Conservation (phyloP, 1,140 invertebrate species). For the Drosophila erecta region DNA sequence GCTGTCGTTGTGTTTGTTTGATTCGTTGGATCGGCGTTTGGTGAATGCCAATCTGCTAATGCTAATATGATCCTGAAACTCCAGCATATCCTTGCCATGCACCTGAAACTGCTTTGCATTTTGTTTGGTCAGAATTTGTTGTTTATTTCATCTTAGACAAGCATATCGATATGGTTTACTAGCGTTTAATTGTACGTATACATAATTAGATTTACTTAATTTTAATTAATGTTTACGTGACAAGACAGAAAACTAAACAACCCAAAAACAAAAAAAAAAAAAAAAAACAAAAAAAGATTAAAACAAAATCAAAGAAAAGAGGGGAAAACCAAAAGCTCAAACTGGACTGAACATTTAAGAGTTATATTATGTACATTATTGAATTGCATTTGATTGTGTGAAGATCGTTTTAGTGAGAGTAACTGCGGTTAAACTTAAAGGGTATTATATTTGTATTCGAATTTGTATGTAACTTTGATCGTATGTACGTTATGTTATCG, state of each 20-base stretch:
- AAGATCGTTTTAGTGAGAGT: slow-evolving; percentile 46
- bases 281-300: slow-evolving; percentile 12
- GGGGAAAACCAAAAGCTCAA: slow-evolving; percentile 78
- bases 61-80: slow-evolving; percentile 24
- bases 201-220: slow-evolving; percentile 73
- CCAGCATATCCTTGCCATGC: slow-evolving; percentile 47
- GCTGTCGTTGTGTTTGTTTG: slow-evolving; percentile 44
- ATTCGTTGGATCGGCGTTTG: slow-evolving; percentile 21
- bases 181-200: slow-evolving; percentile 62
- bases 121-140: slow-evolving; percentile 22
- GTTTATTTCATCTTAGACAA: slow-evolving; percentile 28
- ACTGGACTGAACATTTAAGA: slow-evolving; percentile 83
- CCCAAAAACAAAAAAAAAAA: slow-evolving; percentile 42
- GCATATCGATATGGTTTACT: slow-evolving; percentile 63
- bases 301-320: slow-evolving; percentile 48
- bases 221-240: slow-evolving; percentile 62
- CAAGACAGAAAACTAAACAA: slow-evolving; percentile 55
- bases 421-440: slow-evolving; percentile 48
- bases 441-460: slow-evolving; percentile 62
- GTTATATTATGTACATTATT: slow-evolving; percentile 71
- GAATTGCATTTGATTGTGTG: slow-evolving; percentile 65
- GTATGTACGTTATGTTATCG: slow-evolving; percentile 54
- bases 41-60: slow-evolving; percentile 10
- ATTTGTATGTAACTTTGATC: slow-evolving; percentile 66
- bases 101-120: slow-evolving; percentile 38